Conservation (phyloP, 1,140 invertebrate genomes). For the Zaprionus ghesquierei region DNA sequence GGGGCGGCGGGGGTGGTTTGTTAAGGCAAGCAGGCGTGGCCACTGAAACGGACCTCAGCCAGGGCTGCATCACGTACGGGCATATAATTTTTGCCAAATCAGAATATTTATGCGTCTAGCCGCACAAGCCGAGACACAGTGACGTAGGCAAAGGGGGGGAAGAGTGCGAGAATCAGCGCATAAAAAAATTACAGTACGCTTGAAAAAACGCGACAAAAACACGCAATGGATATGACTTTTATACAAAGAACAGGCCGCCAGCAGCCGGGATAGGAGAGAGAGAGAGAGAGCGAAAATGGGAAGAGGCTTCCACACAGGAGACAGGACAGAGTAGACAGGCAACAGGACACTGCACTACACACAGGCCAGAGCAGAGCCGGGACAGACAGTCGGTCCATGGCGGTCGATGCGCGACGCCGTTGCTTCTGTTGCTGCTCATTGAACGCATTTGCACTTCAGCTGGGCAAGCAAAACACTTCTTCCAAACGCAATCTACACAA, state of each 20-base stretch:
- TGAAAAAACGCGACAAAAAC: conserved; percentile 79
- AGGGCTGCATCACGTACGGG: conserved; percentile 66
- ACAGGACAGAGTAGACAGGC: conserved; percentile 12
- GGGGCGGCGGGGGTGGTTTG: background rate
- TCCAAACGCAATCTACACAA: background rate
- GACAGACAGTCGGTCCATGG: background rate
- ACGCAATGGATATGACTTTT: conserved; percentile 80
- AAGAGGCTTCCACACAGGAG: conserved; percentile 1
- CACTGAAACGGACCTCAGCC: conserved; percentile 1
- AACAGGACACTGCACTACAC: background rate
- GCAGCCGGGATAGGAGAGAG: background rate
- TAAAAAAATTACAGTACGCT: conserved; percentile 76
- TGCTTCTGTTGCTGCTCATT: background rate
- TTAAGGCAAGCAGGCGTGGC: background rate
- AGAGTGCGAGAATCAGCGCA: conserved; percentile 35
- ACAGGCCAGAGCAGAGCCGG: conserved; percentile 17
- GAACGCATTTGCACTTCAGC: conserved; percentile 11
- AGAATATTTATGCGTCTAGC: conserved; percentile 82
- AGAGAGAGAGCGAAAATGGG: background rate
- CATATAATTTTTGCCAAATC: conserved; percentile 81
- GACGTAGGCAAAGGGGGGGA: background rate
- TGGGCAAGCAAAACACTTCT: background rate
- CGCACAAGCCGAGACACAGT: conserved; percentile 38
- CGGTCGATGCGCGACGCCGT: background rate
- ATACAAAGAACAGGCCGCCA: conserved; percentile 53